Conservation (phyloP, 2,888 invertebrate genomes). For the Eupsilia transversa region DNA sequence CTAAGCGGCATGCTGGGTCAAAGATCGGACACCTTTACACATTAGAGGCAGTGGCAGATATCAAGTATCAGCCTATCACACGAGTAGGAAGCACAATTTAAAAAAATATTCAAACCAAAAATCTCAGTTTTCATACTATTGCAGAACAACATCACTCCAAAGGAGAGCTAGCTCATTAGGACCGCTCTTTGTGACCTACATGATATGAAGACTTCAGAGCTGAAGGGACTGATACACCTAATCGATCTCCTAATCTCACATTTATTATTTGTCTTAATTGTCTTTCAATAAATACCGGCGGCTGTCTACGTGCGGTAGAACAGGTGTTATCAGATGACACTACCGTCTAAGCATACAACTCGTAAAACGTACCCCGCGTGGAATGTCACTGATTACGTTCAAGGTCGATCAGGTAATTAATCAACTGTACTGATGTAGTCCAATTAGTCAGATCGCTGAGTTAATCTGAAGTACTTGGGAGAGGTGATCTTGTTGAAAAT, state of each 20-base stretch:
- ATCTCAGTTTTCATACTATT: background rate
- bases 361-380: constrained; percentile 70
- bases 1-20: background rate
- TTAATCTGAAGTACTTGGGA: constrained; percentile 10
- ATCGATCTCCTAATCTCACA: too few relatives aligned
- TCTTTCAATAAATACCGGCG: constrained; percentile 6
- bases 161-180: background rate
- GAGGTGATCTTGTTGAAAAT: constrained; percentile 1
- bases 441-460: constrained; percentile 28
- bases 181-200: background rate
- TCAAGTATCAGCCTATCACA: background rate
- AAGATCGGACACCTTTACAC: background rate
- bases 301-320: constrained; percentile 46
- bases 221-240: background rate
- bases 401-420: constrained; percentile 48
- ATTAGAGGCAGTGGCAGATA: background rate
- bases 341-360: constrained; percentile 58
- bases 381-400: constrained; percentile 79
- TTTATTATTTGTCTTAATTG: background rate
- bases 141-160: background rate
- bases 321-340: constrained; percentile 65
- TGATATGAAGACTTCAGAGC: background rate
- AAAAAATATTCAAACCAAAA: background rate
- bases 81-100: background rate
- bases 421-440: constrained; percentile 41